These are phyloP conservation scores for Leucophenga maculata DNA, from an alignment of 2,888 invertebrate species.

Conservation along the genomic window DNA sequence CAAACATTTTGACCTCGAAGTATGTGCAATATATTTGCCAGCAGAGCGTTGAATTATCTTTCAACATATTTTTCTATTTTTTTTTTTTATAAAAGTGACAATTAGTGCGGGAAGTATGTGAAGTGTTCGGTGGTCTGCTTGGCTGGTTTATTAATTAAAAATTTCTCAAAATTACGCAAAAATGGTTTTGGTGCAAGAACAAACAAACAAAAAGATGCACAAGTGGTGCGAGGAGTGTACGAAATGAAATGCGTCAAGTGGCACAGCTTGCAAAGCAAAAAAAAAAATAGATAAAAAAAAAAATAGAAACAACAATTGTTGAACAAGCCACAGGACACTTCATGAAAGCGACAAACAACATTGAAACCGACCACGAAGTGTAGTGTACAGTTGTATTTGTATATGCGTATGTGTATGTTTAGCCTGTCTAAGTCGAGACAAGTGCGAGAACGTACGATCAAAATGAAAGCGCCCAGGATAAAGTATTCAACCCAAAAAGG, in stretches of 20 bases:
- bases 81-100: too few relatives aligned
- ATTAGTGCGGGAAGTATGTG: too few relatives aligned
- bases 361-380: conserved; percentile 8
- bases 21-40: conserved; percentile 4
- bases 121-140: too few relatives aligned
- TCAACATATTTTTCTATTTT: too few relatives aligned
- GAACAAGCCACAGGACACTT: conserved; percentile 24
- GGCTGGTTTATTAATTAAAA: conserved; percentile 20
- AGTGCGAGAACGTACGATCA: too few relatives aligned
- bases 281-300: too few relatives aligned
- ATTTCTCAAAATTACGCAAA: conserved; percentile 14
- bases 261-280: not conserved
- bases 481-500: too few relatives aligned
- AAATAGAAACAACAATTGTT: conserved; percentile 2
- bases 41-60: too few relatives aligned
- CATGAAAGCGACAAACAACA: conserved; percentile 18
- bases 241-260: not conserved
- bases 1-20: not conserved
- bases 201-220: not conserved
- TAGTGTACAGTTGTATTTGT: not conserved
- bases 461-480: too few relatives aligned
- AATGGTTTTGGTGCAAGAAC: not conserved
- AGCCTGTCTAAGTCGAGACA: too few relatives aligned
- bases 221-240: not conserved
- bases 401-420: too few relatives aligned